These are phyloP conservation scores for Siphonodentalium dalli DNA, from an alignment of 2,888 invertebrate species.

Conservation along the genomic window DNA sequence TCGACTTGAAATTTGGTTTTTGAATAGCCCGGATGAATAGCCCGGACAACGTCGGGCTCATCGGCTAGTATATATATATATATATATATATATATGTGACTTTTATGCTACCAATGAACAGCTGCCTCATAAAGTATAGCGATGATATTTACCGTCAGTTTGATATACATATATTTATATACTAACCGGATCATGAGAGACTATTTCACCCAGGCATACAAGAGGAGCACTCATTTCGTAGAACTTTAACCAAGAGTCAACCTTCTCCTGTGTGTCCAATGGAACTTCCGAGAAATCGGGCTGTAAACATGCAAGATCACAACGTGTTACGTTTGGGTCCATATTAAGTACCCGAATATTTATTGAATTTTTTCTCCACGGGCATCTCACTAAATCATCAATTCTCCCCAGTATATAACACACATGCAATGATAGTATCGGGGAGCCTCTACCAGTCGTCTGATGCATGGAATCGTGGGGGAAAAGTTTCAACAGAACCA, in stretches of 20 bases:
- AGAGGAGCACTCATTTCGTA: constrained; percentile 90
- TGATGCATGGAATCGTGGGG: too few species aligned
- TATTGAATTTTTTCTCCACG: neutral
- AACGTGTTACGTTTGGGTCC: neutral
- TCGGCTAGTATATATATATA: too few species aligned
- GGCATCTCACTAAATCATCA: neutral
- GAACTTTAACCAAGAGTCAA: constrained; percentile 89
- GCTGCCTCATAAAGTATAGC: too few species aligned
- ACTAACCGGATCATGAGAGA: constrained; percentile 62
- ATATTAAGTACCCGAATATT: neutral
- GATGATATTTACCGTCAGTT: neutral
- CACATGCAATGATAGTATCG: too few species aligned
- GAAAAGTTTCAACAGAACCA: too few species aligned
- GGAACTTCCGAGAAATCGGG: constrained; percentile 85
- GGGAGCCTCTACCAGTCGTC: too few species aligned
- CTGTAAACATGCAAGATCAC: constrained; percentile 53
- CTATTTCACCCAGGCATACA: constrained; percentile 73
- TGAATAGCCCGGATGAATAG: too few species aligned
- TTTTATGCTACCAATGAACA: too few species aligned
- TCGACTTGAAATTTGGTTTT: too few species aligned
- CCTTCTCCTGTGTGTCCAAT: constrained; percentile 75
- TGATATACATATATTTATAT: constrained; percentile 6
- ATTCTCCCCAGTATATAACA: neutral
- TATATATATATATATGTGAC: too few species aligned
- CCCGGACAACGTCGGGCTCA: too few species aligned